phyloP scores from a whole-genome alignment of 2,113 vertebrate genomes.

The Lota lota region DNA sequence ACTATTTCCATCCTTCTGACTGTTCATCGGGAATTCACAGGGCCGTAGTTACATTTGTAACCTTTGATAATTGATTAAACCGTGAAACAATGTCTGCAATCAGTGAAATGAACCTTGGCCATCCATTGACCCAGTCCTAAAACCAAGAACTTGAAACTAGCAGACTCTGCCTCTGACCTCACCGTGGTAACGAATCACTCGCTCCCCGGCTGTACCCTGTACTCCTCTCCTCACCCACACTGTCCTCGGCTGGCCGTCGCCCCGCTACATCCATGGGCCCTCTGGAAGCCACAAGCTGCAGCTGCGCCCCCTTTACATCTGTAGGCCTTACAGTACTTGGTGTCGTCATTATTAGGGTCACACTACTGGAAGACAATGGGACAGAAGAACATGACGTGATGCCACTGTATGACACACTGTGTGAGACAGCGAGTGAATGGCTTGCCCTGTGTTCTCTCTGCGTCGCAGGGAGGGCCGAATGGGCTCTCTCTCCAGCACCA shows the following conservation, averaged over 20 bases:
- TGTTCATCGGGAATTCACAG: no score
- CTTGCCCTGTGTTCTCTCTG: background rate
- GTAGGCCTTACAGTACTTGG: no score
- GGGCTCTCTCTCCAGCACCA: conserved; percentile 72
- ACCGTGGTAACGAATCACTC: background rate
- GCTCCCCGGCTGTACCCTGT: background rate
- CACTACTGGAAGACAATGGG: no score
- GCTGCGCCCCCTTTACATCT: no score
- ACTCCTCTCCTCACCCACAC: background rate
- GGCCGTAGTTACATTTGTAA: no score
- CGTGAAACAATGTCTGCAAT: conserved; percentile 44
- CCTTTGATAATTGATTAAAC: no score
- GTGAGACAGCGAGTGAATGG: no score
- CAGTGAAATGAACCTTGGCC: conserved; percentile 75
- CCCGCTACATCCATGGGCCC: conserved; percentile 29
- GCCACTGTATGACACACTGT: no score
- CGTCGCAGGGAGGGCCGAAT: conserved; percentile 76
- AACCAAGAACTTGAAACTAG: conserved; percentile 23
- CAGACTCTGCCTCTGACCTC: conserved; percentile 2
- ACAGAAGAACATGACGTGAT: no score
- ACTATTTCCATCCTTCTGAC: background rate
- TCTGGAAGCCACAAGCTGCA: no score
- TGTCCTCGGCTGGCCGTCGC: conserved; percentile 27
- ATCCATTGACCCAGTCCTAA: conserved; percentile 60
- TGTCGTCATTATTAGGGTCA: no score